Base-by-base conservation (phyloP, 2,888 invertebrate genomes). In the Eupithecia vulgata region DNA sequence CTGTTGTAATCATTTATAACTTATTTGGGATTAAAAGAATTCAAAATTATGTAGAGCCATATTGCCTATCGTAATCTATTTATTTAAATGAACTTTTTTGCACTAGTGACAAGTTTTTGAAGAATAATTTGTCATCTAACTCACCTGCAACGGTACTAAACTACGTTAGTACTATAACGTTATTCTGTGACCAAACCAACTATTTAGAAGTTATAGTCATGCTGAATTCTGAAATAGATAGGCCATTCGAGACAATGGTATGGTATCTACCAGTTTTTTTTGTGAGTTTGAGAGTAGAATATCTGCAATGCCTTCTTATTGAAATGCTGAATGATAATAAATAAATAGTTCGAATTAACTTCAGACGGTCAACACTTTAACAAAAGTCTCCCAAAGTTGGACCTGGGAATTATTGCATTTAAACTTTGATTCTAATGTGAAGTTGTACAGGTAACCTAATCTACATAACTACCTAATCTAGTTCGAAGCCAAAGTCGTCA, bases 401-500 rank as follows among this genome's bases (percentile, higher is more conserved):
- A 4, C 25, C 57, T 52, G 57, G 57, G 21, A 21, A 57, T 57
- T 13, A 34, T 25, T n/a, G 37, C 59, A 62, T 62, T n/a, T 35
- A 59, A 67, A 37, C 17, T 68, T 66, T 12, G 12, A 61, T 35
- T 68, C 34, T 70, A 72, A 62, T 72, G 67, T 67, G 17, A 70
- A 52, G 62, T 67, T 25, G 45, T 72, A 70, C 59, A 64, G 34
- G 37, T 62, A 12, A 52, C 21, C 25, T 34, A 74, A 75, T 73
- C 70, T 65, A 65, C 68, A 75, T 76, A 76, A 57, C 25, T 57
- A 57, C 57, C 45, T 67, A 76, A 68, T 76, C 72, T 74, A 78
- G 72, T 70, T 78, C 72, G 71, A 68, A 73, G 77, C 71, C 74
- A 75, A 78, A 78, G 77, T 76, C 65, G 80, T 80, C 80, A 80